A percentile compares a stretch with the other conserved stretches of the same genome.
Evolutionary conservation across 2,888 invertebrate genomes (phyloP).

Genomic region (Imbricaverruca yamaguchii): DNA sequence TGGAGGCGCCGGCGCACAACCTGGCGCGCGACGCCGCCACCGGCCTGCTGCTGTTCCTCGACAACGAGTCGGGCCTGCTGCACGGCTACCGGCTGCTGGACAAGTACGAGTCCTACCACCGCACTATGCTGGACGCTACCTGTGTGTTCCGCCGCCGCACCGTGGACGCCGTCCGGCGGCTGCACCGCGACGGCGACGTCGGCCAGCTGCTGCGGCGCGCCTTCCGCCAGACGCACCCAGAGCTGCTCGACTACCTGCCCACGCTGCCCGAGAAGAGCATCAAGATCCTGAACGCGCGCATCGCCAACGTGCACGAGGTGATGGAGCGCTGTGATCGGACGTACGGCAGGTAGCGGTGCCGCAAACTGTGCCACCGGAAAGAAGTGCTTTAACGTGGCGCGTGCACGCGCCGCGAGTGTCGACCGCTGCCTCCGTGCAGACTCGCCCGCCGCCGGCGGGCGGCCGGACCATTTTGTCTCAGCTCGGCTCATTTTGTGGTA

Average conservation of each 20-base stretch:
- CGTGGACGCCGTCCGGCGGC: constrained; percentile 53
- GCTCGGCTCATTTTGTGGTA: constrained; percentile 2
- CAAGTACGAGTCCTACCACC: constrained; percentile 75
- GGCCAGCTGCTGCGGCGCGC: constrained; percentile 60
- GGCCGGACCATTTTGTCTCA: neutral
- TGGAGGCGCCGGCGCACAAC: constrained; percentile 83
- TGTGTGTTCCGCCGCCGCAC: constrained; percentile 71
- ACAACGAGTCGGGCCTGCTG: constrained; percentile 74
- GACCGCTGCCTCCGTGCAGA: neutral
- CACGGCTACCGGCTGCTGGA: constrained; percentile 77
- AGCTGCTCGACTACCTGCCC: constrained; percentile 63
- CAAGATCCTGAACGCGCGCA: constrained; percentile 67
- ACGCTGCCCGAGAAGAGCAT: constrained; percentile 72
- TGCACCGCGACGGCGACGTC: constrained; percentile 52
- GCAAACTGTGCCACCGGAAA: neutral
- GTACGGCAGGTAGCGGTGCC: constrained; percentile 35
- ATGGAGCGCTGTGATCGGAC: constrained; percentile 61
- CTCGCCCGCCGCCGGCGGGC: neutral
- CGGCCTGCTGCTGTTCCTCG: constrained; percentile 67
- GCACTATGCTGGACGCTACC: constrained; percentile 63
- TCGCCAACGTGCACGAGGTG: constrained; percentile 65
- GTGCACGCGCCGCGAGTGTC: neutral
- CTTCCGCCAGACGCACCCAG: constrained; percentile 52
- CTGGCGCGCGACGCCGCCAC: constrained; percentile 61
- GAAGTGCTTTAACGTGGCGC: constrained; percentile 11